Evolutionary conservation across 2,113 vertebrate genomes (phyloP).

Genomic region (Zapus hudsonius): DNA sequence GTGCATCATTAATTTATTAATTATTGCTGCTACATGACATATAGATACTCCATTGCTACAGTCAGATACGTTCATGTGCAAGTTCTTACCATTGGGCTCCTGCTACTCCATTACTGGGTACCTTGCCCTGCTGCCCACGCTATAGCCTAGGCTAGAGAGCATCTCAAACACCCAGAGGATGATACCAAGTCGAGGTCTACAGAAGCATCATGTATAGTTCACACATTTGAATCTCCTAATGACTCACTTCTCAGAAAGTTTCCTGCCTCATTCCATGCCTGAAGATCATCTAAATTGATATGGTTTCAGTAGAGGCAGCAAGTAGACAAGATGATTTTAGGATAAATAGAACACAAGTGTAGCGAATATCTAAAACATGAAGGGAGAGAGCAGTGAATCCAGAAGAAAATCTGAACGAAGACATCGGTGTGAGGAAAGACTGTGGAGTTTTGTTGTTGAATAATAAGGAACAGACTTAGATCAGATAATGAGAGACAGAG

Average conservation of each 20-base stretch:
- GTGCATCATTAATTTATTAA: too few relatives aligned
- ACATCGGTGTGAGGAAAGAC: background rate
- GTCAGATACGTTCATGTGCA: background rate
- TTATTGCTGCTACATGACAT: too few relatives aligned
- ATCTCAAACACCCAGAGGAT: rapidly evolving
- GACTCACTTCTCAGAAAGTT: background rate
- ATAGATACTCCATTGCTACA: background rate
- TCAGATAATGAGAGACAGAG: background rate
- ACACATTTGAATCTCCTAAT: background rate
- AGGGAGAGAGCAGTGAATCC: background rate
- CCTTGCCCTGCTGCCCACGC: background rate
- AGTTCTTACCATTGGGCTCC: background rate
- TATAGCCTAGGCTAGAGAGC: background rate
- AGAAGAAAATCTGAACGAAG: background rate
- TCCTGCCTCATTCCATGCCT: background rate
- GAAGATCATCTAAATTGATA: background rate
- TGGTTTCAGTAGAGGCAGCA: background rate
- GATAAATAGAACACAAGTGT: background rate
- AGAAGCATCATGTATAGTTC: too few relatives aligned
- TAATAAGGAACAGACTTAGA: background rate
- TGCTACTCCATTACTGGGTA: background rate
- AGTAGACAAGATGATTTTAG: background rate
- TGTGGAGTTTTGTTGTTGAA: background rate
- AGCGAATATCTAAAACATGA: conserved; percentile 9
- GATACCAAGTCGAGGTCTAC: too few relatives aligned